Conservation (phyloP, 2,113 vertebrate species). For the Hippocampus barbouri region DNA sequence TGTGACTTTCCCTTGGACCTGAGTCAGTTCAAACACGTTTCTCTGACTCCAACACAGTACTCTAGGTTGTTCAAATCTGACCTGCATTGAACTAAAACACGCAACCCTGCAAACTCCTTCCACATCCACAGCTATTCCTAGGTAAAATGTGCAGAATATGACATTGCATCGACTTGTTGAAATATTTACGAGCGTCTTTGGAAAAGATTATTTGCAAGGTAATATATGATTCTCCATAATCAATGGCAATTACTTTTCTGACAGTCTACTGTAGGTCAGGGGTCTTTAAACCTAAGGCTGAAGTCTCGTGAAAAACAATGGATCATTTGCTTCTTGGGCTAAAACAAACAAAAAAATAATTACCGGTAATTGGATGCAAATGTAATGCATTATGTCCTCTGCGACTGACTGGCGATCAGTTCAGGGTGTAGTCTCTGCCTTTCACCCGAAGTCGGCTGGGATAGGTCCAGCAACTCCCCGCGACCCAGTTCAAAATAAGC, state of each 20-base stretch:
- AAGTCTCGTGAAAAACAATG: background rate
- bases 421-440: no score
- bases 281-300: background rate
- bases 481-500: no score
- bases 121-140: background rate
- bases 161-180: background rate
- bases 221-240: background rate
- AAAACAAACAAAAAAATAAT: no score
- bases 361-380: no score
- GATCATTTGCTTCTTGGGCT: background rate
- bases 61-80: slow-evolving; percentile 25
- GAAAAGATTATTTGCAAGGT: background rate
- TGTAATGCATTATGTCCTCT: no score
- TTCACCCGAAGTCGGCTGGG: no score
- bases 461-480: no score
- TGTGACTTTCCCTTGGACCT: slow-evolving; percentile 37
- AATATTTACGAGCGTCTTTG: background rate
- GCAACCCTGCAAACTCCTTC: background rate
- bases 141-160: background rate
- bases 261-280: background rate
- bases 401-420: no score
- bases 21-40: slow-evolving; percentile 45
- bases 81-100: slow-evolving; percentile 5
- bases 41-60: slow-evolving; percentile 31
- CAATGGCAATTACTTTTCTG: background rate